Evolutionary conservation across 2,797 vertebrate genomes (phyloP).

Genomic region (Melanotaenia nigrans): DNA sequence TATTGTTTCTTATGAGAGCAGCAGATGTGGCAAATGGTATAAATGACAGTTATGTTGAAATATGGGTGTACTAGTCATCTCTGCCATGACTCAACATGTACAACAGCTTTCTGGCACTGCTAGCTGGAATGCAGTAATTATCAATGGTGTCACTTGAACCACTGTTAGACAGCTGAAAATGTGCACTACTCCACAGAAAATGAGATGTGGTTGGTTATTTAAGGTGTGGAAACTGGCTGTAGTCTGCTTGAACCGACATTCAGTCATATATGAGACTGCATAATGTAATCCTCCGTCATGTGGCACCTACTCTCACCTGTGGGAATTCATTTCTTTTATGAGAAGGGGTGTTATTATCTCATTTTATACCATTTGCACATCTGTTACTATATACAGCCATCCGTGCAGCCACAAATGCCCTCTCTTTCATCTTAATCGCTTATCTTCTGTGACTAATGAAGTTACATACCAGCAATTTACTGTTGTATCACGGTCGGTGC

Average conservation of each 20-base stretch:
- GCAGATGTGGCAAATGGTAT: neutral
- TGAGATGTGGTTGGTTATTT: constrained; percentile 8
- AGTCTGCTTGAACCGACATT: constrained; percentile 16
- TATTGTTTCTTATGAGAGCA: constrained; percentile 2
- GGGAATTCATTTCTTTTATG: constrained; percentile 25
- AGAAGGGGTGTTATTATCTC: constrained; percentile 15
- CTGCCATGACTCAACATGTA: constrained; percentile 8
- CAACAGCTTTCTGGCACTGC: neutral
- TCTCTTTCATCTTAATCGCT: constrained; percentile 44
- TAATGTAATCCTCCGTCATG: constrained; percentile 48
- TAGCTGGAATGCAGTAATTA: constrained; percentile 33
- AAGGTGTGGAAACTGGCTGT: constrained; percentile 1
- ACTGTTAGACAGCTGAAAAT: constrained; percentile 25
- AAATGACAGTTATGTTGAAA: constrained; percentile 1
- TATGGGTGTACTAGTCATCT: neutral
- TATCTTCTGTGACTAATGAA: constrained; percentile 41
- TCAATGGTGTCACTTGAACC: constrained; percentile 7
- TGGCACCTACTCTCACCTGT: neutral
- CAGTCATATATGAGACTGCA: constrained; percentile 46
- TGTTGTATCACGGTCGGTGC: constrained; percentile 18
- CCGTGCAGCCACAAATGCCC: constrained; percentile 24
- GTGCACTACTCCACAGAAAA: constrained; percentile 1
- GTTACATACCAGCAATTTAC: constrained; percentile 34
- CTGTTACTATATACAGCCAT: constrained; percentile 23
- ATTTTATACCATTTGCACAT: constrained; percentile 46